Evolutionary conservation across 2,888 invertebrate genomes (phyloP).

Genomic region (Erebia ligea): DNA sequence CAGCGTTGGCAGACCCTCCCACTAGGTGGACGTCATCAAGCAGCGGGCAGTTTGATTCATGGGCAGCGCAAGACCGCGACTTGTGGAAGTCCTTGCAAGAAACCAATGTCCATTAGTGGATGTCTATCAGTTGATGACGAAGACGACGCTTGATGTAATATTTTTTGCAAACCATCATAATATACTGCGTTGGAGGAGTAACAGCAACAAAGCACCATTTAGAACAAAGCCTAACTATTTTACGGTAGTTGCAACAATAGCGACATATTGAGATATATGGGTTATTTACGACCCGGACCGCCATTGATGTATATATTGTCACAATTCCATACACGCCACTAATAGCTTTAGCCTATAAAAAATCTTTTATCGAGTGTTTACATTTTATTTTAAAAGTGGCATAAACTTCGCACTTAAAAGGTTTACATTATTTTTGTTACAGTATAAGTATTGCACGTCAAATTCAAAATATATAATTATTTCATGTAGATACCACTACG

Average conservation of each 20-base stretch:
- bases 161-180: not conserved
- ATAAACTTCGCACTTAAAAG: not conserved
- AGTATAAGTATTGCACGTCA: not conserved
- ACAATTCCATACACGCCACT: conserved; percentile 37
- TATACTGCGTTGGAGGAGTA: not conserved
- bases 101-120: too few species aligned
- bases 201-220: not conserved
- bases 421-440: not conserved
- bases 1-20: too few species aligned
- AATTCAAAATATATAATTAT: too few species aligned
- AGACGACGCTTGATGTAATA: too few species aligned
- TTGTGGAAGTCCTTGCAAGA: too few species aligned
- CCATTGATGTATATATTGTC: conserved; percentile 37
- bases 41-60: too few species aligned
- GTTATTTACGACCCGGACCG: conserved; percentile 38
- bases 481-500: too few species aligned
- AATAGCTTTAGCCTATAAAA: conserved; percentile 30
- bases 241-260: conserved; percentile 40
- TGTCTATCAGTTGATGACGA: too few species aligned
- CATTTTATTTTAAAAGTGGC: not conserved
- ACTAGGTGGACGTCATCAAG: too few species aligned
- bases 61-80: too few species aligned
- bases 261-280: conserved; percentile 39
- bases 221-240: conserved; percentile 26
- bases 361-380: conserved; percentile 13